Conservation (phyloP, 2,113 vertebrate genomes). For the Bos indicus region DNA sequence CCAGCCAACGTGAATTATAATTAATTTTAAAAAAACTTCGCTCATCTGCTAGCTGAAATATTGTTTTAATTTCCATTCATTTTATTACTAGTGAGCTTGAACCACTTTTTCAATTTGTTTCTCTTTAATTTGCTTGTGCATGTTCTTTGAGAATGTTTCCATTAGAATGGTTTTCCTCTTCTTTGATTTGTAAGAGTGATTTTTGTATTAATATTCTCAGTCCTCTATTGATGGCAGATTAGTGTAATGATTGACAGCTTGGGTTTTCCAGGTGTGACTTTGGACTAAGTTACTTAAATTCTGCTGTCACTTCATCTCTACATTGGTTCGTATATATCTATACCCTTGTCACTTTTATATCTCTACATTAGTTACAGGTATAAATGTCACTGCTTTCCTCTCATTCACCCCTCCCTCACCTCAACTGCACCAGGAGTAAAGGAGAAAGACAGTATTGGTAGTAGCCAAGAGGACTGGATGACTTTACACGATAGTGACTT, state of each 20-base stretch:
- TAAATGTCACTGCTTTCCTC: not conserved
- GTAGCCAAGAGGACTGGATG: not conserved
- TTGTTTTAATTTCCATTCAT: constrained; percentile 58
- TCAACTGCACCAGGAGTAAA: not conserved
- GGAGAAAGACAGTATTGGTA: not conserved
- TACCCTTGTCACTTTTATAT: not conserved
- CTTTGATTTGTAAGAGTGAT: constrained; percentile 27
- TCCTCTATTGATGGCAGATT: not conserved
- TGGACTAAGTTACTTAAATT: not conserved
- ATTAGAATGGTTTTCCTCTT: not conserved
- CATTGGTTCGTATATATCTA: not conserved
- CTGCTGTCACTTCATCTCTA: not conserved
- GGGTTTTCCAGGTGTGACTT: constrained; percentile 2
- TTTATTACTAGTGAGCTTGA: constrained; percentile 47
- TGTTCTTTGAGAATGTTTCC: constrained; percentile 40
- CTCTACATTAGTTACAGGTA: not conserved
- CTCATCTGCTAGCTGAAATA: constrained; percentile 60
- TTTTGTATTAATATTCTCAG: not conserved
- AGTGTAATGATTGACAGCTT: not conserved
- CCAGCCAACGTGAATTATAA: constrained; percentile 15
- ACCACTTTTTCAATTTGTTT: constrained; percentile 49
- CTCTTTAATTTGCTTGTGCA: not conserved
- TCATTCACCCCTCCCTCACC: not conserved
- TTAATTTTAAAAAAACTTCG: constrained; percentile 39
- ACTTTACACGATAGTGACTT: not conserved